A percentile compares a stretch with the other conserved stretches of the same genome.
These are phyloP conservation scores for Lasioglossum zephyrum DNA, from an alignment of 2,888 invertebrate species.

Conservation along the genomic window DNA sequence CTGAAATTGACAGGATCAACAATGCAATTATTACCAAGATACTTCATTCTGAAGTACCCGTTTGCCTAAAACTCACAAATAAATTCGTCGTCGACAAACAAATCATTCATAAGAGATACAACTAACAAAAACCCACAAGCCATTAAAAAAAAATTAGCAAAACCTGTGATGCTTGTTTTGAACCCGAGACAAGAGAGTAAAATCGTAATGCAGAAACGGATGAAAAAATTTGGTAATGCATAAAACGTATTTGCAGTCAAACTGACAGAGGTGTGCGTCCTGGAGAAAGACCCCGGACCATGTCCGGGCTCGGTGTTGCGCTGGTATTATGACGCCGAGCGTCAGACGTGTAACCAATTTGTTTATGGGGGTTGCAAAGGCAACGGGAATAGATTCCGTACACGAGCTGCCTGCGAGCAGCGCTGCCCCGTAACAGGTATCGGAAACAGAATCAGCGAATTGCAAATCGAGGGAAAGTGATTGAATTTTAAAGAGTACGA, in stretches of 20 bases:
- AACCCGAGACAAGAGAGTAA: not conserved
- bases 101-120: not conserved
- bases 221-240: constrained; percentile 42
- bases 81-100: not conserved
- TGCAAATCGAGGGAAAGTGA: not conserved
- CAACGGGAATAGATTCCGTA: constrained; percentile 84
- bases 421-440: constrained; percentile 81
- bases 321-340: constrained; percentile 85
- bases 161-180: not conserved
- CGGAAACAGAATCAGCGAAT: not conserved
- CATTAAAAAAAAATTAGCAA: not conserved
- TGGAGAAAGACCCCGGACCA: constrained; percentile 83
- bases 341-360: constrained; percentile 85
- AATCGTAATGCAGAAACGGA: constrained; percentile 7
- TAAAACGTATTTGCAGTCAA: constrained; percentile 74
- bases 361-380: constrained; percentile 85
- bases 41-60: not conserved
- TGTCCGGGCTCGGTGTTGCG: constrained; percentile 84
- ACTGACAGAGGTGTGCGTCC: constrained; percentile 78
- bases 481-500: not conserved
- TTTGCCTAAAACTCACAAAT: not conserved
- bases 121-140: not conserved
- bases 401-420: constrained; percentile 80
- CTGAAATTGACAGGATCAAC: not conserved
- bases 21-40: not conserved